Evolutionary conservation across 1,140 invertebrate genomes (phyloP).

Genomic region (Tachypleus tridentatus): DNA sequence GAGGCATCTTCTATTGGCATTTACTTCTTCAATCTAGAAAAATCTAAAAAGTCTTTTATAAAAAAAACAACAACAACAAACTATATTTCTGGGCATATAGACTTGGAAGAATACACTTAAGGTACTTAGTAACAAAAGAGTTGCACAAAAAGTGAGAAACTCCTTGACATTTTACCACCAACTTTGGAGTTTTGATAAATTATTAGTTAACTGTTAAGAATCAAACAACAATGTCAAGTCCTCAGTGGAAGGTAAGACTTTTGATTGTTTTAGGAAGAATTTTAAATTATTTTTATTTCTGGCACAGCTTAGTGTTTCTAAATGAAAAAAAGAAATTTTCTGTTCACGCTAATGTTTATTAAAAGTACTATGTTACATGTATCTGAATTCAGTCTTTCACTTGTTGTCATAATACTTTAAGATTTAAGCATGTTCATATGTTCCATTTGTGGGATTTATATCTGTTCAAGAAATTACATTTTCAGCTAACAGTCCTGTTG

Average conservation of each 20-base stretch:
- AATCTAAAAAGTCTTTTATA: neutral
- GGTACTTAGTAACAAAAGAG: conserved; percentile 3
- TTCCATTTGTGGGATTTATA: neutral
- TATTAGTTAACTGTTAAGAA: conserved; percentile 8
- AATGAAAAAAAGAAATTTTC: too few relatives aligned
- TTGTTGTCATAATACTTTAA: neutral
- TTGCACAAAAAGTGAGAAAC: conserved; percentile 12
- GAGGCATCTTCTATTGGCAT: conserved; percentile 16
- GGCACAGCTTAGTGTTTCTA: neutral
- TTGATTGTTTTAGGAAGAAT: neutral
- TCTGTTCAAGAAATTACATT: too few relatives aligned
- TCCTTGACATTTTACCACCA: conserved; percentile 5
- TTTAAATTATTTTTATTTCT: neutral
- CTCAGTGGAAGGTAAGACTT: conserved; percentile 19
- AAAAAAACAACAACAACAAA: neutral
- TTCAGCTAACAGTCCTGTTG: too few relatives aligned
- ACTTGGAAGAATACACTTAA: conserved; percentile 9
- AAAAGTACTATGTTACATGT: neutral
- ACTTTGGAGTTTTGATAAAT: conserved; percentile 11
- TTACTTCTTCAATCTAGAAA: neutral
- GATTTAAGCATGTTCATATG: neutral
- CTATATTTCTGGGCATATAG: neutral
- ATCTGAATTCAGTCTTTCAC: neutral
- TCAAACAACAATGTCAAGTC: conserved; percentile 19
- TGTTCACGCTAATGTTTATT: neutral